Evolutionary conservation across 2,113 vertebrate genomes (phyloP).

Genomic region (Sakesphorus luctuosus): DNA sequence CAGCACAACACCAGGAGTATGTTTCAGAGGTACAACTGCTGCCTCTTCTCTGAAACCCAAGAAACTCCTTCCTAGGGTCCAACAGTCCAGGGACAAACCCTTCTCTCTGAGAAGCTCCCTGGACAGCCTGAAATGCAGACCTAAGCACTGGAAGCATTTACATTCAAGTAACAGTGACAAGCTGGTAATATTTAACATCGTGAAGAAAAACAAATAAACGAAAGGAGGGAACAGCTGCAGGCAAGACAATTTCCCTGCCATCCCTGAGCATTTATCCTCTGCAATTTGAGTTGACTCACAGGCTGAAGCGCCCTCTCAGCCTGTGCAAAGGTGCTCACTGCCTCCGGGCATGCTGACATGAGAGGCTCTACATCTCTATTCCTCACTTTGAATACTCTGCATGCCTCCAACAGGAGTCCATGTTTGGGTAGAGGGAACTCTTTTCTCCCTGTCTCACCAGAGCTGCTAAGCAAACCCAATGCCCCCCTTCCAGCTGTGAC

Average conservation of each 20-base stretch:
- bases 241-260: slow-evolving; percentile 36
- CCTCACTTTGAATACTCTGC: background rate
- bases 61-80: background rate
- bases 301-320: background rate
- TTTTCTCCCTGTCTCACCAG: background rate
- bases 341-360: background rate
- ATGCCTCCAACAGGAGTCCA: background rate
- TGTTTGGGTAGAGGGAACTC: background rate
- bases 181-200: slow-evolving; percentile 27
- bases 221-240: slow-evolving; percentile 30
- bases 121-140: background rate
- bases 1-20: background rate
- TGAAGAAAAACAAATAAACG: slow-evolving; percentile 39
- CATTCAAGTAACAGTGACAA: background rate
- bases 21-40: background rate
- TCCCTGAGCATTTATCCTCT: slow-evolving; percentile 36
- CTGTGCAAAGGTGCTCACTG: slow-evolving; percentile 31
- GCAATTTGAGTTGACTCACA: slow-evolving; percentile 10
- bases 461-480: background rate
- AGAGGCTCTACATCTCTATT: background rate
- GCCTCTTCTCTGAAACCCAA: background rate
- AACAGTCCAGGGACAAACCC: background rate
- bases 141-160: background rate
- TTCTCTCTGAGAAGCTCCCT: background rate
- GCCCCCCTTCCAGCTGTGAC: background rate